Conservation (phyloP, 2,888 invertebrate genomes). For the Elysia crispata region DNA sequence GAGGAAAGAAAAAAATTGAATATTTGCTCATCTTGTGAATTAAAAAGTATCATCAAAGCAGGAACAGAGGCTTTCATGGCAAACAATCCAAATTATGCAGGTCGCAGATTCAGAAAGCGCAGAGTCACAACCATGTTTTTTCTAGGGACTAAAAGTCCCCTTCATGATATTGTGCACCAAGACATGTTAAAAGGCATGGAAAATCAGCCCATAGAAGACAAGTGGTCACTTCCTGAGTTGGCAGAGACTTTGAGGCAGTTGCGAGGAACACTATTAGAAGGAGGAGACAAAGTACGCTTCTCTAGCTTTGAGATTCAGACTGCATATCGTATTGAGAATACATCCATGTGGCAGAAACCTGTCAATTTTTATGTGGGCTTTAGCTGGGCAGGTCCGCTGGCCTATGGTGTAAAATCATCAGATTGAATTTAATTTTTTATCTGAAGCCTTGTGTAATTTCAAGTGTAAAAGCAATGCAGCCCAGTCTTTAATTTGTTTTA, state of each 20-base stretch:
- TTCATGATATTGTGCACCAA: slow-evolving; percentile 27
- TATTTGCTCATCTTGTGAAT: slow-evolving; percentile 42
- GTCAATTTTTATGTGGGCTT: slow-evolving; percentile 64
- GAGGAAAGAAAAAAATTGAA: slow-evolving; percentile 39
- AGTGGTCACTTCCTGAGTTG: slow-evolving; percentile 54
- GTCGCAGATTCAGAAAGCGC: slow-evolving; percentile 51
- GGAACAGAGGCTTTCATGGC: slow-evolving; percentile 58
- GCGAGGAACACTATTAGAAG: slow-evolving; percentile 53
- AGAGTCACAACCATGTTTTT: slow-evolving; percentile 63
- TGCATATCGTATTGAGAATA: slow-evolving; percentile 54
- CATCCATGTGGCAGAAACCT: slow-evolving; percentile 58
- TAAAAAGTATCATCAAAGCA: slow-evolving; percentile 52
- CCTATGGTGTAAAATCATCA: slow-evolving; percentile 55
- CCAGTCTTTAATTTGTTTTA: no score
- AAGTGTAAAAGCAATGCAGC: no score
- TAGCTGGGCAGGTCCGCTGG: slow-evolving; percentile 62
- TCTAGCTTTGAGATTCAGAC: slow-evolving; percentile 56
- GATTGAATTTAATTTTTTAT: no score
- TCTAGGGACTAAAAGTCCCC: slow-evolving; percentile 55
- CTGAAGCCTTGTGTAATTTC: no score
- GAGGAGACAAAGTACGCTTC: slow-evolving; percentile 54
- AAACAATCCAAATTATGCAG: slow-evolving; percentile 58
- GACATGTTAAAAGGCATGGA: slow-evolving; percentile 1
- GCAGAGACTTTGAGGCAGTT: slow-evolving; percentile 53
- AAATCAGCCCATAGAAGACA: neutral